phyloP scores from a whole-genome alignment of 2,113 vertebrate species.

The Planiliza haematocheilus region DNA sequence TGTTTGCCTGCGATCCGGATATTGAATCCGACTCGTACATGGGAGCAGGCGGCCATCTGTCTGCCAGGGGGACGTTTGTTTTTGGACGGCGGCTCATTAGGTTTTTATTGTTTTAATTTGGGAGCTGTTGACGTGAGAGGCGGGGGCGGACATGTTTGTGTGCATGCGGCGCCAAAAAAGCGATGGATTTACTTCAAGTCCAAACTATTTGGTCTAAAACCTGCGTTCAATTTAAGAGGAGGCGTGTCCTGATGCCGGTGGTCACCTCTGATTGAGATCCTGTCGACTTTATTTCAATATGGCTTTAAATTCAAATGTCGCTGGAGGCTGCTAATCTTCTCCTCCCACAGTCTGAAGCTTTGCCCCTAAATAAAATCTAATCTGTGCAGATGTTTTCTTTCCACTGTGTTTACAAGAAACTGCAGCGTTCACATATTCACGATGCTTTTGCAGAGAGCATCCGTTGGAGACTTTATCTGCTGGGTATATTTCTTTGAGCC shows the following conservation, averaged over 20 bases:
- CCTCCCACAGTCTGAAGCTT: background rate
- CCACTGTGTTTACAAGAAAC: too few relatives aligned
- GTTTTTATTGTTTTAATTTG: slow-evolving; percentile 39
- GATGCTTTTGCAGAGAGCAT: too few relatives aligned
- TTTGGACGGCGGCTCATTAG: background rate
- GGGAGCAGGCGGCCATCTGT: slow-evolving; percentile 20
- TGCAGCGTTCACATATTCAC: too few relatives aligned
- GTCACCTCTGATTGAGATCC: background rate
- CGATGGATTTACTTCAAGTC: too few relatives aligned
- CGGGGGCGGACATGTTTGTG: background rate
- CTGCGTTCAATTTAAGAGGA: too few relatives aligned
- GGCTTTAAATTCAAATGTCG: background rate
- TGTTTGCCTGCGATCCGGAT: background rate
- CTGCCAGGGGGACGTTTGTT: slow-evolving; percentile 4
- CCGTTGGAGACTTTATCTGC: too few relatives aligned
- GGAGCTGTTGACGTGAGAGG: slow-evolving; percentile 8
- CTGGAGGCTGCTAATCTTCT: background rate
- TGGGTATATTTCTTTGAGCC: background rate
- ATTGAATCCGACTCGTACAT: background rate
- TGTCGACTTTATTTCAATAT: background rate
- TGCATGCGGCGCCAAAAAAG: background rate
- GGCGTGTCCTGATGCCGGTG: too few relatives aligned
- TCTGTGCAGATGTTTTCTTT: too few relatives aligned
- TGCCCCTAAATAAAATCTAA: too few relatives aligned
- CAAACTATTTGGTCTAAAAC: too few relatives aligned